phyloP scores from a whole-genome alignment of 2,888 invertebrate species.

The Caenorhabditis zanzibari region DNA sequence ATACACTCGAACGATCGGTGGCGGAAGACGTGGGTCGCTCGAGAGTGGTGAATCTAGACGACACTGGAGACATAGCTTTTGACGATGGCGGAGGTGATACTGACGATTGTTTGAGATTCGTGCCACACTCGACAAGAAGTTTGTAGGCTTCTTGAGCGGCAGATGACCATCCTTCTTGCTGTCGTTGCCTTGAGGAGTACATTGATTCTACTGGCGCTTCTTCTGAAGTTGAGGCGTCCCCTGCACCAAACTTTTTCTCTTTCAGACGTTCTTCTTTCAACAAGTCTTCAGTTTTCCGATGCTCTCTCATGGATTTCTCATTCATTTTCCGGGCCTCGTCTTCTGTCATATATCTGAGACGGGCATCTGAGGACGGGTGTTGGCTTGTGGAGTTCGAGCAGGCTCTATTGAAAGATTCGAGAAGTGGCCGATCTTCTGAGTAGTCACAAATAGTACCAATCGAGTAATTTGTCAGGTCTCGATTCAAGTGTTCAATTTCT shows the following conservation, averaged over 20 bases:
- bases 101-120: conserved; percentile 71
- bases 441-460: conserved; percentile 69
- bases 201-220: conserved; percentile 14
- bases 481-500: conserved; percentile 69
- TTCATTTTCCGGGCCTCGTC: conserved; percentile 67
- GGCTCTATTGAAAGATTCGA: conserved; percentile 54
- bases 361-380: conserved; percentile 31
- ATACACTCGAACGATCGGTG: conserved; percentile 43
- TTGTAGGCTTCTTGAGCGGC: conserved; percentile 92
- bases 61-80: conserved; percentile 33
- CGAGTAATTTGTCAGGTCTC: conserved; percentile 74
- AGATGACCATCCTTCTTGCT: conserved; percentile 70
- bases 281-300: conserved; percentile 61
- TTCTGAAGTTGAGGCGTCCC: conserved; percentile 57
- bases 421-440: conserved; percentile 71
- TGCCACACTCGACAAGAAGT: conserved; percentile 89
- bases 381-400: conserved; percentile 1
- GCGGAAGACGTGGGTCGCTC: conserved; percentile 37
- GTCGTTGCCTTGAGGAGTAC: conserved; percentile 12
- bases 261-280: conserved; percentile 61
- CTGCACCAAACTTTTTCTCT: conserved; percentile 52
- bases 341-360: conserved; percentile 68
- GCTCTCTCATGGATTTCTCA: conserved; percentile 70
- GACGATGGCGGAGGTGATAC: conserved; percentile 61
- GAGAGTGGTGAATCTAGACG: conserved; percentile 32